Evolutionary conservation across 2,888 invertebrate species (phyloP), one percentile per base, ranked within the genome.

Genomic region (Lamellibrachia satsuma): DNA sequence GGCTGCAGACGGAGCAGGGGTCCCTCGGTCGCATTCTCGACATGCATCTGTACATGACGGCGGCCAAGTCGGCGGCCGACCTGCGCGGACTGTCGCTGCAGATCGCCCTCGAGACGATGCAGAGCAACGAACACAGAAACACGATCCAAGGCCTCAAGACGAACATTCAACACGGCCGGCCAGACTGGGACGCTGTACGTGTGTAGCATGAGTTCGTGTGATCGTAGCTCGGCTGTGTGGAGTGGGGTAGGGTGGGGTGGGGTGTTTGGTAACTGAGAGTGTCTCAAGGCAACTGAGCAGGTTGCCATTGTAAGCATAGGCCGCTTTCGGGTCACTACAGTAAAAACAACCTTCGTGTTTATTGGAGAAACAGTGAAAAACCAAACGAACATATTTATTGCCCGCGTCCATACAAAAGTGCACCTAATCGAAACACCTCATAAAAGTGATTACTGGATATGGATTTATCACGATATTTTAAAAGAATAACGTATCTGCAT

Each of bases 11-110:
- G 22, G 75, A 75, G 75, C 75, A 15, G 75, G 75, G 75, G 15
- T 75, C 75, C 3, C 9, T 91, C 9, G 75, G 90, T 8, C 97
- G 98, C 95, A 99, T 98, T 96, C 97, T 99, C 91, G 98, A 99
- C 96, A 99, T 99, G 98, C 99, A 99, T 97, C 98, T 99, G 98
- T 99, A 98, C 96, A 98, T 99, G 95, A 99, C 99, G 0, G 98
- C 98, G 95, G 99, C 99, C 0, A 97, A 99, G 93, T 98, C 98
- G 96, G 98, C 98, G 96, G 98, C 98, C 6, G 99, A 99, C 96
- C 99, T 99, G 98, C 98, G 98, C 97, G 99, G 99, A 7, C 27
- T 92, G 7, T 98, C 98, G 0, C 96, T 99, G 92, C 99, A 99
- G 96, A 97, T 99, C 92, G 99, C 99, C 0, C 97, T 99, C 94